phyloP scores from a whole-genome alignment of 2,797 vertebrate species.

The Tiaroga cobitis region DNA sequence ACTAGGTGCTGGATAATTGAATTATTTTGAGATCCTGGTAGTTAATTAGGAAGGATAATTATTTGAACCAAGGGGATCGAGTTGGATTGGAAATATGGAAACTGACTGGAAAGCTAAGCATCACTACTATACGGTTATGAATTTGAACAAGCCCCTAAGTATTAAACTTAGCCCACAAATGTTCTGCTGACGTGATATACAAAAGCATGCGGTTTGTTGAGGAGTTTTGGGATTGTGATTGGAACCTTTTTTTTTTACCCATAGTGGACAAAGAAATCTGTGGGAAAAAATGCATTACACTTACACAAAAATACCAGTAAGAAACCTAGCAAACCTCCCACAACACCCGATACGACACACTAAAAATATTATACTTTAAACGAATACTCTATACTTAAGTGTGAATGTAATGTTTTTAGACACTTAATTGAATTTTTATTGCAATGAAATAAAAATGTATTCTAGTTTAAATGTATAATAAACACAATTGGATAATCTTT shows the following conservation, averaged over 20 bases:
- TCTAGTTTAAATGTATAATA: not conserved
- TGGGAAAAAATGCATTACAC: not conserved
- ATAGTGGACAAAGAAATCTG: not conserved
- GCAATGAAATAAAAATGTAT: not conserved
- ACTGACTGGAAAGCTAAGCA: not conserved
- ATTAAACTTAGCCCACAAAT: not conserved
- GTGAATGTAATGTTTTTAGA: not conserved
- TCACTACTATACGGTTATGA: not conserved
- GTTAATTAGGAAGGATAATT: conserved; percentile 40
- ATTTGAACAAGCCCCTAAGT: not conserved
- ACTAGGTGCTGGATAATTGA: conserved; percentile 44
- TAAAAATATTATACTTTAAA: not conserved
- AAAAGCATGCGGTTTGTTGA: not conserved
- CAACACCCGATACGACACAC: not conserved
- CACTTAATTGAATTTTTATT: not conserved
- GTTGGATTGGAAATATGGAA: not conserved
- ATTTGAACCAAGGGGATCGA: conserved; percentile 10
- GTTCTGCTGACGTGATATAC: not conserved
- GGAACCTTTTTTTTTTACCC: not conserved
- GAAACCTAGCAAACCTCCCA: not conserved
- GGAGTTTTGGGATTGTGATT: not conserved
- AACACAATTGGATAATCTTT: not conserved
- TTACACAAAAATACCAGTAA: not conserved
- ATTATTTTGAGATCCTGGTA: conserved; percentile 48
- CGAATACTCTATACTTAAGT: not conserved